Evolutionary conservation across 2,888 invertebrate species (phyloP), one percentile per base, ranked within the genome.

Genomic region (Anarsia innoxiella): DNA sequence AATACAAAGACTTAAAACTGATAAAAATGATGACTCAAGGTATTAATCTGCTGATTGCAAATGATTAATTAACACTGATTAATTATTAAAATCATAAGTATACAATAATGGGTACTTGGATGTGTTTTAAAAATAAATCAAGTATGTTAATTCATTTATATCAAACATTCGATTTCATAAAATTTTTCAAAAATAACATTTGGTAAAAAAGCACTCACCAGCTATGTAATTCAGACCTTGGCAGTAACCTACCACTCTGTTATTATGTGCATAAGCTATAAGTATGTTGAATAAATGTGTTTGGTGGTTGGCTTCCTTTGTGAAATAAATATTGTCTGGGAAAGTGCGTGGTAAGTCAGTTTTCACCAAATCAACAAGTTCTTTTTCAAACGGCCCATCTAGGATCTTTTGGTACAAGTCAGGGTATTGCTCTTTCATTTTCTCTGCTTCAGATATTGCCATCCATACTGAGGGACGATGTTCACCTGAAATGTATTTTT

Each of bases 191-290:
- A n/a, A n/a, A n/a, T n/a, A n/a, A n/a, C n/a, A n/a, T n/a, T n/a
- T n/a, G n/a, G n/a, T n/a, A n/a, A n/a, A n/a, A n/a, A n/a, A n/a
- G 3, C 3, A 13, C 30, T 33, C 59, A 78, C 90, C 91, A 60
- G 95, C 95, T 56, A 97, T 93, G 69, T 96, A 97, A 80, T 97
- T 97, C 45, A 97, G 80, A 33, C 97, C 97, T 88, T 97, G 97
- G 63, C 97, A 97, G 71, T 97, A 97, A 16, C 96, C 96, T 55
- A 96, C 92, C 39, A 89, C 90, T 53, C 89, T 88, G 74, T 97
- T 96, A 60, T 93, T 93, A 64, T 94, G 93, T 37, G 95, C 96
- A 75, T 95, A 94, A 1, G 96, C 95, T 53, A 93, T 89, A 42
- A 97, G 86, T 57, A 97, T 90, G 72, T 95, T 93, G 57, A 90